Evolutionary conservation across 2,113 vertebrate species (phyloP), one percentile per base, ranked within the genome.

Genomic region (Cynopterus brachyotis): DNA sequence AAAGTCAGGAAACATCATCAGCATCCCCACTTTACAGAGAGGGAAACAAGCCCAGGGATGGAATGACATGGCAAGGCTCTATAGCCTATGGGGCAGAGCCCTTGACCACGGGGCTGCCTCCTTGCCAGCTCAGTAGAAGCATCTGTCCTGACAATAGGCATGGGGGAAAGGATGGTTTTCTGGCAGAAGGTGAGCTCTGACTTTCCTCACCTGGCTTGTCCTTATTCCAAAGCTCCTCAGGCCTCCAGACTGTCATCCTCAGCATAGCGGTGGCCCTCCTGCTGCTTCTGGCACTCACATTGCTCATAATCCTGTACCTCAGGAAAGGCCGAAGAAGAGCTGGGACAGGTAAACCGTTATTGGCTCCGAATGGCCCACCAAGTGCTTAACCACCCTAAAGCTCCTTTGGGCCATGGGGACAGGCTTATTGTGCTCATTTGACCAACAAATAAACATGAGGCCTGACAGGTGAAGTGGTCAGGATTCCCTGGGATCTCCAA

Each of bases 261-360:
- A n/a, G 59, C 0, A 28, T 60, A 30, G 13, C 53, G 45, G 92
- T 97, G 72, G 60, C 89, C 5, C 0, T 94, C 32, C 80, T 98
- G 84, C 53, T 98, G 7, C 0, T 97, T 17, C 79, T 98, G 96
- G 53, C 32, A 4, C 2, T 98, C 0, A 0, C 2, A 9, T 0
- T n/a, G 82, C 5, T 1, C 0, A 0, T 7, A 3, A 16, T 0
- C 1, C 55, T 98, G 40, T 79, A 8, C 1, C 1, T 98, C 67
- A 55, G 55, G 94, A 13, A 55, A 79, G 24, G 0, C 76, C 67
- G 0, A 53, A 57, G 82, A 32, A 78, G 57, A 57, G 9, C 6
- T 2, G 3, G 12, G 8, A 6, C 35, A 97, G 98, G 98, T 98
- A 97, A 0, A 96, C 0, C 17, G 5, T 1, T 0, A 4, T 13